Evolutionary conservation across 1,140 invertebrate genomes (phyloP).

Genomic region (Limonius californicus): DNA sequence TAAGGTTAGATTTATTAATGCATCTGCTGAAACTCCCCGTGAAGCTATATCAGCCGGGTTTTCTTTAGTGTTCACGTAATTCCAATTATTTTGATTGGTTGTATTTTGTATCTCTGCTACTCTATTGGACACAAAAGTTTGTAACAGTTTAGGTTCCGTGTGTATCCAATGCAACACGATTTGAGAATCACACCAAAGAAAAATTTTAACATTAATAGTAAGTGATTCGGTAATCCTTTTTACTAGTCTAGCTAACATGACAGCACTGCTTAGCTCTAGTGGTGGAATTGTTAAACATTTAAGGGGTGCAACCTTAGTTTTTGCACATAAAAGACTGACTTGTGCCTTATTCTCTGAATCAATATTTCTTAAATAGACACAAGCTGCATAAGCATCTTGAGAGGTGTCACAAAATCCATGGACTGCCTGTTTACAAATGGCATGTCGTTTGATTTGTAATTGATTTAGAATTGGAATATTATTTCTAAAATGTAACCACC

Average conservation of each 20-base stretch:
- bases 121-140: slow-evolving; percentile 18
- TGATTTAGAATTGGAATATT: background rate
- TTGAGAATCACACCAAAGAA: too few species aligned
- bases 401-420: background rate
- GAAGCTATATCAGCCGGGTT: slow-evolving; percentile 20
- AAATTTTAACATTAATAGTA: too few species aligned
- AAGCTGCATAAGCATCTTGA: background rate
- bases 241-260: background rate
- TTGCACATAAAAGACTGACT: background rate
- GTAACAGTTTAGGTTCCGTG: too few species aligned
- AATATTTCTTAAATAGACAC: background rate
- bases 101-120: slow-evolving; percentile 19
- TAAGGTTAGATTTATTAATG: background rate
- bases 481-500: background rate
- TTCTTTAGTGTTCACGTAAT: slow-evolving; percentile 8
- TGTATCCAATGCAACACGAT: too few species aligned
- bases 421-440: background rate
- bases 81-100: slow-evolving; percentile 15
- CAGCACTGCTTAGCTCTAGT: background rate
- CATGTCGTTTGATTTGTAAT: background rate
- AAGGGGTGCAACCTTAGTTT: background rate
- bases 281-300: background rate
- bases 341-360: background rate
- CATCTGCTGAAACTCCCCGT: background rate
- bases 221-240: too few species aligned